Evolutionary conservation across 2,888 invertebrate species (phyloP), one percentile per base, ranked within the genome.

Genomic region (Pterobdella sp.): DNA sequence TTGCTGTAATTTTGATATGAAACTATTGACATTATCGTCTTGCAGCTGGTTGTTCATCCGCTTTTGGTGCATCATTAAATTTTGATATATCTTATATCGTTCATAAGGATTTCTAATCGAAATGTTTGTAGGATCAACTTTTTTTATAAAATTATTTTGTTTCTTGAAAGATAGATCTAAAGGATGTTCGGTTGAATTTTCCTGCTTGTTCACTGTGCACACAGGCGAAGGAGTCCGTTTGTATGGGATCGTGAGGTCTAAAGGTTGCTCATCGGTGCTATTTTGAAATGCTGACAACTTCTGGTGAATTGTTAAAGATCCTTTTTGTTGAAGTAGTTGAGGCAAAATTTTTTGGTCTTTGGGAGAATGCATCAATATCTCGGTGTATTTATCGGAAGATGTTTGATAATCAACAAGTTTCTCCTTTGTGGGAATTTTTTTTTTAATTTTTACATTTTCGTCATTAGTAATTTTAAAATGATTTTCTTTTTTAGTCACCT

Each of bases 131-230:
- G 37, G n/a, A n/a, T 35, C 68, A 0, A 29, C 3, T 1, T n/a
- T 34, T 10, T 42, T 31, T 52, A 37, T 18, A 7, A 7, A 29
- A 22, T 26, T 7, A 1, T 49, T 31, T 1, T 26, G 69, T 69
- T 37, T 69, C 52, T 69, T 69, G 10, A 69, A 10, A 29, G 69
- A 52, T n/a, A 69, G 52, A 49, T 69, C 69, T 31, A 69, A 31
- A 1, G 69, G 69, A 29, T 26, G 32, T 31, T 69, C 69, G 18
- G 26, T 22, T 3, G n/a, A 18, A 3, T 7, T 26, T 7, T 56
- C 60, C 7, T 7, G 4, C 60, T 56, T 56, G 60, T 26, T 56
- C n/a, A n/a, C 3, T 3, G 37, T 26, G 31, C 29, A 37, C 3
- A 29, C 69, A 1, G 49, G 49, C 26, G 49, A 31, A 14, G 52